Evolutionary conservation across 1,140 invertebrate genomes (phyloP), one percentile per base, ranked within the genome.

Genomic region (Drosophila hydei): DNA sequence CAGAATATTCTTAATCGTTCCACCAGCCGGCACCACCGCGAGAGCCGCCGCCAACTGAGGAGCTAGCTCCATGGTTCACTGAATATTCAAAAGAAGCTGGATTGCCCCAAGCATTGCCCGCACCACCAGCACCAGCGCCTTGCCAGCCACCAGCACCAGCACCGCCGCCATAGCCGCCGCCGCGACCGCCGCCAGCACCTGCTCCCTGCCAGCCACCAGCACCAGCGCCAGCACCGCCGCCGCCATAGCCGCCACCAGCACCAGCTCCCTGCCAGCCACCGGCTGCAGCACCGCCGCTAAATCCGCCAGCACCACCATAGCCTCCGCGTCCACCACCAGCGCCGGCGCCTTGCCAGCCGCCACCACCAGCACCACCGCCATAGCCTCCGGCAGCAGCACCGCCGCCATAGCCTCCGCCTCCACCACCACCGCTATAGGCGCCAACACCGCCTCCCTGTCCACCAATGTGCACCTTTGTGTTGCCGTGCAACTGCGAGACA

Each of bases 1-100:
- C 2, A 16, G 2, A 16, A 4, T 43, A 8, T 18, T 45, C 30
- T 40, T 77, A 79, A 54, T 83, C 84, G 63, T 88, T 88, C 79
- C 78, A 89, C 79, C 81, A 88, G 56, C 81, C 81, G 47, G 78
- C 75, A 78, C 81, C 84, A 23, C 81, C 80, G 8, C 68, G 63
- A 54, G 56, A 63, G 5, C 69, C 81, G 40, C 55, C 76, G 11
- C 72, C 79, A 18, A 60, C 71, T 11, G 48, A 30, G 23, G 48
- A 52, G 27, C 58, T 40, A 16, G 40, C 59, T 19, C 56, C 68
- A 25, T 72, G 71, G 36, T 75, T 77, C n/a, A 79, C 85, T 2
- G 79, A 76, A 51, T 88, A 88, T 6, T 88, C 84, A 33, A 79
- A 84, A n/a, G 81, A 51, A 19, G 83, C 83, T 9, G 83, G 83